Percentiles rank a stretch among this genome's conserved stretches.
Evolutionary conservation across 2,888 invertebrate genomes (phyloP).

Genomic region (Orthonevra nobilis): DNA sequence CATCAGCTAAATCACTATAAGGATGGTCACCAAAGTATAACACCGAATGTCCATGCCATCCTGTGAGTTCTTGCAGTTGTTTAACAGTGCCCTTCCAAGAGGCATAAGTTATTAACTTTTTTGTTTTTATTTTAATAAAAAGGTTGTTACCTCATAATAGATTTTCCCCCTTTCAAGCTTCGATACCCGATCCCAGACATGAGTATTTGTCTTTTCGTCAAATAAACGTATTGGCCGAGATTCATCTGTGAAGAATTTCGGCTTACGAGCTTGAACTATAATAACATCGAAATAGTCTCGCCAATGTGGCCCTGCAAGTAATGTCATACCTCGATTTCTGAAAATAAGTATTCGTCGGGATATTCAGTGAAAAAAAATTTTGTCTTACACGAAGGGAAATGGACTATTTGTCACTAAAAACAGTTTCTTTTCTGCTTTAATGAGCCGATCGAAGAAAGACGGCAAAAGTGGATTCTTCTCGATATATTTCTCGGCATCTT

Average conservation of each 20-base stretch:
- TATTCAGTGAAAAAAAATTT: too few relatives aligned
- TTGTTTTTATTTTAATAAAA: neutral
- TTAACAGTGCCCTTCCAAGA: constrained; percentile 91
- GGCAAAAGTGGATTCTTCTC: constrained; percentile 87
- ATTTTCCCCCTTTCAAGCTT: constrained; percentile 92
- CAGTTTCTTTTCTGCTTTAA: constrained; percentile 89
- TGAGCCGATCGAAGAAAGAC: constrained; percentile 88
- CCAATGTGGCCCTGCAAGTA: constrained; percentile 94
- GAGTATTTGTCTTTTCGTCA: constrained; percentile 89
- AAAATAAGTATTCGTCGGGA: too few relatives aligned
- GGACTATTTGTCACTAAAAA: constrained; percentile 99
- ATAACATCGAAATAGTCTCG: constrained; percentile 95
- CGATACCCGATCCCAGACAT: constrained; percentile 95
- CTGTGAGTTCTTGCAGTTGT: constrained; percentile 94
- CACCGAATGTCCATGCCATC: constrained; percentile 95
- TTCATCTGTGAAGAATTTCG: constrained; percentile 96
- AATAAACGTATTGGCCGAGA: constrained; percentile 94
- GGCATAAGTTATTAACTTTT: neutral
- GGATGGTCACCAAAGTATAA: constrained; percentile 99
- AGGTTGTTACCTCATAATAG: constrained; percentile 90
- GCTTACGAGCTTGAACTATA: constrained; percentile 96
- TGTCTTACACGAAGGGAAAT: constrained; percentile 94
- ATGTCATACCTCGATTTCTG: constrained; percentile 95
- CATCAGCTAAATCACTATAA: constrained; percentile 97
- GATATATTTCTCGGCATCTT: constrained; percentile 90